Evolutionary conservation across 2,113 vertebrate species (phyloP).

Genomic region (Sitta europaea): DNA sequence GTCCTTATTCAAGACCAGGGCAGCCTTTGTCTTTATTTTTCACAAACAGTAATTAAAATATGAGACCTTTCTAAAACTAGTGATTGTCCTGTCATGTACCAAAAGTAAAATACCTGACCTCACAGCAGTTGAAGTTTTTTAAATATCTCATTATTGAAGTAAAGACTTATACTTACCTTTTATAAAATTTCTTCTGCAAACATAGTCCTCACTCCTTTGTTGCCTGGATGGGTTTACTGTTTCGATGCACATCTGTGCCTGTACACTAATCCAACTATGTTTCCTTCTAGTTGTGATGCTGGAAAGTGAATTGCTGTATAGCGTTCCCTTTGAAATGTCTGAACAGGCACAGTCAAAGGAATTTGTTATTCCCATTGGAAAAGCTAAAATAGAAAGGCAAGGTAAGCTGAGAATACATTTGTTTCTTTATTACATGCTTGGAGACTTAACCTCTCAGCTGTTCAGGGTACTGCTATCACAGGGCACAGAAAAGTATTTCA

Average conservation of each 20-base stretch:
- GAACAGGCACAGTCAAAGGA: conserved; percentile 89
- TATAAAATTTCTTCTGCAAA: neutral
- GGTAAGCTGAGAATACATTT: conserved; percentile 71
- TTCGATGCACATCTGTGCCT: neutral
- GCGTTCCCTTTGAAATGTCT: conserved; percentile 93
- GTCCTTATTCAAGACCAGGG: neutral
- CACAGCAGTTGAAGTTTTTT: neutral
- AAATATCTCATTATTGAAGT: neutral
- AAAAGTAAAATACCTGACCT: neutral
- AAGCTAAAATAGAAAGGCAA: conserved; percentile 91
- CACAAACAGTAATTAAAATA: neutral
- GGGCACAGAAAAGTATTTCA: neutral
- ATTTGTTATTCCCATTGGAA: conserved; percentile 91
- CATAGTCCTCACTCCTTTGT: neutral
- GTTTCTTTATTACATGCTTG: neutral
- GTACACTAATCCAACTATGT: neutral
- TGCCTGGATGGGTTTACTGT: neutral
- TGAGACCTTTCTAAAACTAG: neutral
- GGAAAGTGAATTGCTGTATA: conserved; percentile 95
- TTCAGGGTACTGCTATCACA: neutral
- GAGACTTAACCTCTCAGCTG: neutral
- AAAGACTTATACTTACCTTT: neutral
- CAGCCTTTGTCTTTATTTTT: neutral
- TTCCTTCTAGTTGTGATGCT: conserved; percentile 87
- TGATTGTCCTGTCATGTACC: fast-evolving